Percentiles rank a stretch among this genome's conserved stretches.
phyloP scores from a whole-genome alignment of 2,888 invertebrate genomes.

The Drosophila cracens region DNA sequence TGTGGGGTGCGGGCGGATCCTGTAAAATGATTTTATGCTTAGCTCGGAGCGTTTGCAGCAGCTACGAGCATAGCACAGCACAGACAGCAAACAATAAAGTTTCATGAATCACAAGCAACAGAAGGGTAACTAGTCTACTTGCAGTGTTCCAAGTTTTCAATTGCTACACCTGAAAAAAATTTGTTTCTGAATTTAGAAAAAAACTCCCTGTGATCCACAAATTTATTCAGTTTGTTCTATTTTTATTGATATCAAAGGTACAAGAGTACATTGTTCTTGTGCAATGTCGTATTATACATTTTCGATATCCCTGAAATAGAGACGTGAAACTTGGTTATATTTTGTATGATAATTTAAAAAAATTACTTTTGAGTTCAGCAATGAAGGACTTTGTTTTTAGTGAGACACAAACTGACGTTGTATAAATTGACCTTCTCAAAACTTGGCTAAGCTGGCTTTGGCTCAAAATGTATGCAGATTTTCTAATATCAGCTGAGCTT shows the following conservation, averaged over 20 bases:
- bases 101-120: conserved; percentile 70
- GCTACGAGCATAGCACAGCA: conserved; percentile 26
- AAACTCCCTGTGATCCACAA: background rate
- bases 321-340: background rate
- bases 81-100: conserved; percentile 68
- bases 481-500: background rate
- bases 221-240: background rate
- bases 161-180: background rate
- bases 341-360: no score
- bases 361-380: no score
- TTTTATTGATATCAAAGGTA: background rate
- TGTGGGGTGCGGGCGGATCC: background rate
- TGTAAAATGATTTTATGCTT: conserved; percentile 61
- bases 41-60: conserved; percentile 51
- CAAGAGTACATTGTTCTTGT: background rate
- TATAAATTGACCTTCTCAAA: background rate
- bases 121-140: conserved; percentile 36
- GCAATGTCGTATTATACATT: background rate
- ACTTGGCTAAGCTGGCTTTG: background rate
- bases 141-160: conserved; percentile 25
- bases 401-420: no score
- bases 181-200: background rate
- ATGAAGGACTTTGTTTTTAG: background rate
- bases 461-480: background rate
- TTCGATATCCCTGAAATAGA: background rate